Conservation (phyloP, 1,140 invertebrate species). For the Brachionus koreanus region DNA sequence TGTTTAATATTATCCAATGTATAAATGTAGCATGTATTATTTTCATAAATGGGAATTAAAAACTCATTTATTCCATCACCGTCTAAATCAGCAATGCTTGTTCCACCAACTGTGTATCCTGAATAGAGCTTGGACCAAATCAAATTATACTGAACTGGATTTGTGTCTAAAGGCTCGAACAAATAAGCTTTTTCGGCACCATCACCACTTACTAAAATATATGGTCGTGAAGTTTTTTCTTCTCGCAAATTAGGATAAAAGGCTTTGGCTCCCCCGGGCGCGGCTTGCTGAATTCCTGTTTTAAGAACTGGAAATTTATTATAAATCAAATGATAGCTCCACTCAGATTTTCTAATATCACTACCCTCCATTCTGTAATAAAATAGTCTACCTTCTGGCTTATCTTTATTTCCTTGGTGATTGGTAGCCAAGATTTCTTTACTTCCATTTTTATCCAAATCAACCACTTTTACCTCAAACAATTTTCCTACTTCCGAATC, state of each 20-base stretch:
- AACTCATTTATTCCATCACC: conserved; percentile 32
- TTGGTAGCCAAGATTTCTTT: conserved; percentile 23
- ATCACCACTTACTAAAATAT: conserved; percentile 33
- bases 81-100: conserved; percentile 22
- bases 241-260: conserved; percentile 31
- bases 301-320: conserved; percentile 30
- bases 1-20: neutral
- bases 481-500: conserved; percentile 18
- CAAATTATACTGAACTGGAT: neutral
- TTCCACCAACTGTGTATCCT: conserved; percentile 38
- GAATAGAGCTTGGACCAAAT: conserved; percentile 21
- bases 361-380: conserved; percentile 8
- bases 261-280: conserved; percentile 18
- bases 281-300: neutral
- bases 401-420: conserved; percentile 39
- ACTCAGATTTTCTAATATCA: neutral
- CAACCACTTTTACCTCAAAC: conserved; percentile 3
- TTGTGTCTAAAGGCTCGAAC: conserved; percentile 25
- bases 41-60: conserved; percentile 35
- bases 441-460: conserved; percentile 30
- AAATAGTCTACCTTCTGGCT: conserved; percentile 2
- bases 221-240: neutral
- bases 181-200: conserved; percentile 21
- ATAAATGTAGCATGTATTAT: conserved; percentile 26
- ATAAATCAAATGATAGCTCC: conserved; percentile 22